Conservation (phyloP, 2,888 invertebrate species). For the Ryuthela nishihirai region DNA sequence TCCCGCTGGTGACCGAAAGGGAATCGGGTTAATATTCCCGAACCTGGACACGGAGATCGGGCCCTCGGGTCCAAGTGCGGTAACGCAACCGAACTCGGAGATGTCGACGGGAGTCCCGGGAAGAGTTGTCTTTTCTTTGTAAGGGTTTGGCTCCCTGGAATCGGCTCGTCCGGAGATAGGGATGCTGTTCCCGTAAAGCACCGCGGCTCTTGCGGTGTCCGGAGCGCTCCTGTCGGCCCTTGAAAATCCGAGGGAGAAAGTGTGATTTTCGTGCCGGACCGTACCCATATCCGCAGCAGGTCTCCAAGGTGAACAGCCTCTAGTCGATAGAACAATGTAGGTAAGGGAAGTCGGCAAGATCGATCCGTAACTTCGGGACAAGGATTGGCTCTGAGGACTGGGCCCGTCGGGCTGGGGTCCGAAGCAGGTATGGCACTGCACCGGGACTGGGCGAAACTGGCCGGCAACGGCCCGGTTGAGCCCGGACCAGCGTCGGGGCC, state of each 20-base stretch:
- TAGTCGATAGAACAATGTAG: conserved; percentile 65
- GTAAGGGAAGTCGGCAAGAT: conserved; percentile 68
- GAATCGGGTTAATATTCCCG: too few relatives aligned
- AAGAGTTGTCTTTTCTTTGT: conserved; percentile 55
- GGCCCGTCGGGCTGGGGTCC: conserved; percentile 60
- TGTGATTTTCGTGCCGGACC: conserved; percentile 39
- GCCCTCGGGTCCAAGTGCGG: too few relatives aligned
- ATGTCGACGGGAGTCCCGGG: too few relatives aligned
- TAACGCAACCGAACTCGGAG: too few relatives aligned
- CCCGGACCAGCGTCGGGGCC: too few relatives aligned
- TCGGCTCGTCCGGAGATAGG: conserved; percentile 52
- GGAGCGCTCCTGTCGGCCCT: too few relatives aligned
- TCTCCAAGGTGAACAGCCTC: conserved; percentile 69
- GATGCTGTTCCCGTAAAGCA: conserved; percentile 47
- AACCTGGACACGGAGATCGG: too few relatives aligned
- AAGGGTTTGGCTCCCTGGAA: conserved; percentile 52
- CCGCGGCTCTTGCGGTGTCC: neutral
- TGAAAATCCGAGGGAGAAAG: conserved; percentile 31
- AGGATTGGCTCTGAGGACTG: conserved; percentile 70
- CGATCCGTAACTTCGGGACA: conserved; percentile 59
- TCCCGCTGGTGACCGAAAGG: too few relatives aligned
- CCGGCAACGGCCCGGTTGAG: too few relatives aligned
- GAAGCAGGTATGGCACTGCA: conserved; percentile 49
- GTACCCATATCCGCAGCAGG: conserved; percentile 66
- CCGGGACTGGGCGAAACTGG: conserved; percentile 46